Evolutionary conservation across 2,113 vertebrate species (phyloP).

Genomic region (Rhynchomys soricoides): DNA sequence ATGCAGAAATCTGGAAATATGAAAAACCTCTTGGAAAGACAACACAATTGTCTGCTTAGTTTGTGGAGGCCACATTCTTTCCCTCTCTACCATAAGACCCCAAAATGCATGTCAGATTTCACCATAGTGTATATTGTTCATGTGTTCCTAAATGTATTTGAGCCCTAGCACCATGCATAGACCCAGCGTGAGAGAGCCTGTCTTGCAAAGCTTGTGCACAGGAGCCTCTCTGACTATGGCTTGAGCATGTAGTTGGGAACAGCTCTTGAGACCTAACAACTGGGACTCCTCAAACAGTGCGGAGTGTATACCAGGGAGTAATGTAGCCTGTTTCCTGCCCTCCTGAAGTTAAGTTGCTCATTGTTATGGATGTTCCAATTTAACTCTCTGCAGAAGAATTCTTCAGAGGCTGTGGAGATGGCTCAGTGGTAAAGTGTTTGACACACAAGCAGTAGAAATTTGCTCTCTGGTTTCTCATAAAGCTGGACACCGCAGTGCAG

Average conservation of each 20-base stretch:
- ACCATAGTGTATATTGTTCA: neutral
- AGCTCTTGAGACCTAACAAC: neutral
- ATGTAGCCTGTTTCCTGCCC: neutral
- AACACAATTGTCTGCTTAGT: neutral
- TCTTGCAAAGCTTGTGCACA: neutral
- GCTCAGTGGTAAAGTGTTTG: neutral
- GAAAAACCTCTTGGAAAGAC: neutral
- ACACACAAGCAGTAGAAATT: neutral
- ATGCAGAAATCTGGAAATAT: constrained; percentile 18
- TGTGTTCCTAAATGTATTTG: neutral
- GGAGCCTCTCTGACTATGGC: neutral
- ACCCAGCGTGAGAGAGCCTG: neutral
- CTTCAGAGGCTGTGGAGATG: neutral
- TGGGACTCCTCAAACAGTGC: neutral
- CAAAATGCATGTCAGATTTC: neutral
- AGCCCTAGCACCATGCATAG: neutral
- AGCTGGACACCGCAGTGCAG: neutral
- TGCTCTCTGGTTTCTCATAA: neutral
- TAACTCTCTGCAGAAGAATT: neutral
- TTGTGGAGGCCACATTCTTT: neutral
- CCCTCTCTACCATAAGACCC: neutral
- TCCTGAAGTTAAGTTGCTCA: neutral
- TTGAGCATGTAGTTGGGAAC: neutral
- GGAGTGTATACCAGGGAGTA: neutral
- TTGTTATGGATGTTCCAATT: neutral